phyloP scores from a whole-genome alignment of 2,888 invertebrate genomes.

The Hemaris fuciformis region DNA sequence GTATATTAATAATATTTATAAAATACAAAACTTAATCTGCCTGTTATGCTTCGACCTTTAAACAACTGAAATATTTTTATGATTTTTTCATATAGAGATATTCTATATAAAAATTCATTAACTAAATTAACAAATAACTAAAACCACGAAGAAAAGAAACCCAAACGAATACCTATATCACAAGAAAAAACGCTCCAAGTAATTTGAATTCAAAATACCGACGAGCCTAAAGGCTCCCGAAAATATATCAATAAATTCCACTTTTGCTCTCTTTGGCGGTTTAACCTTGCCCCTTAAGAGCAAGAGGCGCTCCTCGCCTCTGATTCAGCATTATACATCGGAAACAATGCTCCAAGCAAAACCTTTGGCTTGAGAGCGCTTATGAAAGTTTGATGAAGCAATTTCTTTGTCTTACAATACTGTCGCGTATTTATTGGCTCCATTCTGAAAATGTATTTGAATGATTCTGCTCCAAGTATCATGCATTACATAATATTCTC shows the following conservation, averaged over 20 bases:
- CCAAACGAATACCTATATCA: no score
- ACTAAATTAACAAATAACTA: not conserved
- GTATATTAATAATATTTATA: no score
- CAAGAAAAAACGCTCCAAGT: not conserved
- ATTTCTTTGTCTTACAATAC: slow-evolving; percentile 33
- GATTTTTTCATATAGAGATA: no score
- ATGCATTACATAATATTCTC: not conserved
- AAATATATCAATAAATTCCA: not conserved
- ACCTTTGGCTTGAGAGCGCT: slow-evolving; percentile 39
- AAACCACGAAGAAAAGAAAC: no score
- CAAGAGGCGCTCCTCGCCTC: slow-evolving; percentile 34
- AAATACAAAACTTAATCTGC: no score
- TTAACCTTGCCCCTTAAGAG: slow-evolving; percentile 29
- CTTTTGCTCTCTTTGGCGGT: slow-evolving; percentile 4
- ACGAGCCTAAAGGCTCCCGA: not conserved
- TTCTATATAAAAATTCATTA: not conserved
- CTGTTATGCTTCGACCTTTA: no score
- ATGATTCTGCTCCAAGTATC: not conserved
- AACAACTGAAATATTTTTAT: no score
- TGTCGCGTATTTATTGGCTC: slow-evolving; percentile 15
- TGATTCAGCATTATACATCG: slow-evolving; percentile 51
- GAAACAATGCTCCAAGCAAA: slow-evolving; percentile 50
- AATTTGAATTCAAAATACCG: not conserved
- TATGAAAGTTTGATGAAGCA: slow-evolving; percentile 48
- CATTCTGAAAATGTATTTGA: not conserved